Base-by-base conservation (phyloP, 2,888 invertebrate species). In the Mimas tiliae region DNA sequence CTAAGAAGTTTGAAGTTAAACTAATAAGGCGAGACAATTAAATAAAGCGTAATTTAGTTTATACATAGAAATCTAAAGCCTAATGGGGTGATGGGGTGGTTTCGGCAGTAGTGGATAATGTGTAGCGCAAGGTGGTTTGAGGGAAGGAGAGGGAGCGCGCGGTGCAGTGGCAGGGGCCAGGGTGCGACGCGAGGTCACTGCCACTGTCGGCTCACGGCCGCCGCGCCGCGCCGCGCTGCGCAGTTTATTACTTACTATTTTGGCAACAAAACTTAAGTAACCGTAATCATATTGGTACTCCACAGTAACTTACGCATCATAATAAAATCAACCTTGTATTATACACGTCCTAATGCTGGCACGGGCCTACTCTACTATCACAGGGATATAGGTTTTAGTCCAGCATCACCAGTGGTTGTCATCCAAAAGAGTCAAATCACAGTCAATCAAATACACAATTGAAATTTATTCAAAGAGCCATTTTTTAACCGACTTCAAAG, bases 141-240 rank as follows among this genome's bases (percentile, higher is more conserved):
- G 73, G 78, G 75, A 73, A 75, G 78, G 74, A 75, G 78, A 73
- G 77, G 76, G 76, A 82, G 80, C 78, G 74, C 72, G 78, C 79
- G 83, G 90, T 91, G 93, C 94, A 94, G 91, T 91, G 88, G 87
- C 88, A 85, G 93, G 93, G 93, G 88, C 87, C 88, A 85, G 93
- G 93, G 93, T 90, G 94, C 93, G 91, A 90, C 90, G 65, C 71
- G 94, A 90, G 94, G 95, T 95, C 94, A 94, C 94, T 94, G 95
- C 94, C 94, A 94, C 50, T 50, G 50, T 16, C 74, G 86, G 88
- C 90, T 88, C 88, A 88, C 88, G 91, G 74, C 67, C 65, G 69
- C 63, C 48, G 55, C 62, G 71, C 79, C n/a, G 48, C 48, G n/a
- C 48, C 48, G 48, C 48, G 19, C 19, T 19, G 19, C 50, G 50